Percentiles rank a stretch among this genome's conserved stretches.
Conservation (phyloP, 2,888 invertebrate genomes). For the Notocelia uddmanniana region DNA sequence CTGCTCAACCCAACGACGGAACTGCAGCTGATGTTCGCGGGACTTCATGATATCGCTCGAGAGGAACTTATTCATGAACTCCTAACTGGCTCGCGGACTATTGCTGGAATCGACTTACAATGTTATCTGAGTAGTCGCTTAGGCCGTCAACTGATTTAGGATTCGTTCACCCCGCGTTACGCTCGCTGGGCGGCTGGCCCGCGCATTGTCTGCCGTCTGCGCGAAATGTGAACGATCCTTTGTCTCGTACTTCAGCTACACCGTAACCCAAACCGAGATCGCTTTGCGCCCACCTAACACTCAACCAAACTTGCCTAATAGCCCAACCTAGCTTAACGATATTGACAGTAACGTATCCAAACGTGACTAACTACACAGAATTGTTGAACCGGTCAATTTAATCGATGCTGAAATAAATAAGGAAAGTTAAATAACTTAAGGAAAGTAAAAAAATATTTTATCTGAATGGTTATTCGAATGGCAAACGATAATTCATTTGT, state of each 20-base stretch:
- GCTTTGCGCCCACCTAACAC: conserved; percentile 74
- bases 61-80: no score
- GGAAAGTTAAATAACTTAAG: neutral
- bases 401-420: conserved; percentile 1
- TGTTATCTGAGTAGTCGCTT: conserved; percentile 53
- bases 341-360: conserved; percentile 66
- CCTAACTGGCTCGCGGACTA: no score
- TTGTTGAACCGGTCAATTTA: conserved; percentile 4
- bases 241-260: conserved; percentile 71
- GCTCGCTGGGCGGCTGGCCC: conserved; percentile 71
- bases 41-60: no score
- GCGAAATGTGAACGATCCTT: conserved; percentile 78
- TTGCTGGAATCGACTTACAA: conserved; percentile 26
- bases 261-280: conserved; percentile 71
- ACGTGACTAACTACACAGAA: conserved; percentile 6
- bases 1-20: no score
- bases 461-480: conserved; percentile 46
- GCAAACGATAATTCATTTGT: conserved; percentile 53
- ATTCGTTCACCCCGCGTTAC: conserved; percentile 82
- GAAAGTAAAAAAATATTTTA: conserved; percentile 14
- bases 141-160: conserved; percentile 72
- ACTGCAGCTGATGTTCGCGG: no score
- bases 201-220: conserved; percentile 72
- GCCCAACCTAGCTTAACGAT: conserved; percentile 68
- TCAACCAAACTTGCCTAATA: conserved; percentile 62